Percentiles rank a stretch among this genome's conserved stretches.
Evolutionary conservation across 1,140 invertebrate species (phyloP).

Genomic region (Lutraria rhynchaena): DNA sequence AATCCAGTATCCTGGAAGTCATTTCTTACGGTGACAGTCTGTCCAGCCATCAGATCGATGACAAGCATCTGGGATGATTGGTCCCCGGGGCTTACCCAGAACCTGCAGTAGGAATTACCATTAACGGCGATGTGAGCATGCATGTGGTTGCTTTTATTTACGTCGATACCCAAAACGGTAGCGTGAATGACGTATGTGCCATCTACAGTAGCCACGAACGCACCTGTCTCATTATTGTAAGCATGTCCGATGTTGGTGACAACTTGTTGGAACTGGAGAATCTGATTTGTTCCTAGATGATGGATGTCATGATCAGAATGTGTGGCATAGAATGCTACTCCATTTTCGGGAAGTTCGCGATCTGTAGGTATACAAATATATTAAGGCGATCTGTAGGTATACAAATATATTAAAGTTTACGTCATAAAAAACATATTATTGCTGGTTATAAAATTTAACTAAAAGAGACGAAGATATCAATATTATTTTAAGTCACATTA

Average conservation of each 20-base stretch:
- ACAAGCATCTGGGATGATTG: conserved; percentile 30
- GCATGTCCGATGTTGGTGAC: conserved; percentile 21
- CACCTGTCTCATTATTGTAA: not conserved
- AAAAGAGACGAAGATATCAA: too few species aligned
- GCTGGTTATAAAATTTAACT: not conserved
- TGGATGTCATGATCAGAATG: not conserved
- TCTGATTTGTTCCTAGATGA: conserved; percentile 5
- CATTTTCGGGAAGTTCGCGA: not conserved
- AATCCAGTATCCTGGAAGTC: not conserved
- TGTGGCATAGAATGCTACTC: too few species aligned
- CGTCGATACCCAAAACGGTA: not conserved
- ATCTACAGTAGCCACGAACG: not conserved
- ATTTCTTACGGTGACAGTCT: not conserved
- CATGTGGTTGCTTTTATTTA: not conserved
- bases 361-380: not conserved
- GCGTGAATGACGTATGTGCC: conserved; percentile 12
- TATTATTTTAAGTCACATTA: too few species aligned
- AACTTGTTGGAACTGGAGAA: conserved; percentile 4
- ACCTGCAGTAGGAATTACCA: not conserved
- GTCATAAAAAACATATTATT: not conserved
- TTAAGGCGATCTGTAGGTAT: not conserved
- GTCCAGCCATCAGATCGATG: not conserved
- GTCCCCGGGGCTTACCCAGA: not conserved
- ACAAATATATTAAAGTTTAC: not conserved
- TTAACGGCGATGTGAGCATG: not conserved